phyloP scores from a whole-genome alignment of 2,113 vertebrate genomes.

The Eptatretus burgeri region DNA sequence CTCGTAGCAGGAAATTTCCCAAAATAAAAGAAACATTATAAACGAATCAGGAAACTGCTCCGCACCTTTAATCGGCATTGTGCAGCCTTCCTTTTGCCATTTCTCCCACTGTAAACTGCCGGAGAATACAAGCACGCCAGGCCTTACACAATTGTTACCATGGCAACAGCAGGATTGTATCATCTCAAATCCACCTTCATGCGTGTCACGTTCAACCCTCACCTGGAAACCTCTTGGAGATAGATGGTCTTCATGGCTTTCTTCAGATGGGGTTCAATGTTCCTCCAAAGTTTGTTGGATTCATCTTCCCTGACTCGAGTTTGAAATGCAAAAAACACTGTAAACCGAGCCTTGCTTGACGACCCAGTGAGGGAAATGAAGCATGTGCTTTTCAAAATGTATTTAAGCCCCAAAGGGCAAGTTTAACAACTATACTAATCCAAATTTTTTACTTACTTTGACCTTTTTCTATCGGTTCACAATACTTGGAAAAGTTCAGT shows the following conservation, averaged over 20 bases:
- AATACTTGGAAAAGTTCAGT: slow-evolving; percentile 76
- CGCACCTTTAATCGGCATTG: too few species aligned
- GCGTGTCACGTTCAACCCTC: slow-evolving; percentile 8
- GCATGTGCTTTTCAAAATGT: too few species aligned
- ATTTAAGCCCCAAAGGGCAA: too few species aligned
- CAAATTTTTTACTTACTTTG: slow-evolving; percentile 33
- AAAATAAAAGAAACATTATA: too few species aligned
- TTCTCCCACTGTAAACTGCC: slow-evolving; percentile 44
- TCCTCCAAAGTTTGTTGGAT: slow-evolving; percentile 53
- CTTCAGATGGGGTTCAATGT: slow-evolving; percentile 82
- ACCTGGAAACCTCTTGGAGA: slow-evolving; percentile 80
- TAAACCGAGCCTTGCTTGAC: too few species aligned
- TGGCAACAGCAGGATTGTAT: neutral
- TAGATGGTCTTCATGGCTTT: slow-evolving; percentile 93
- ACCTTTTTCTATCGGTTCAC: slow-evolving; percentile 52
- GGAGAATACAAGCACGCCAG: neutral
- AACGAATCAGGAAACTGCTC: too few species aligned
- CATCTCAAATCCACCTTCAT: neutral
- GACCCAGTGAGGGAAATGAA: too few species aligned
- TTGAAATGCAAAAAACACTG: too few species aligned
- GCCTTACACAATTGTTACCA: neutral
- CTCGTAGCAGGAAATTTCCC: too few species aligned
- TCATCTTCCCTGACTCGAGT: too few species aligned
- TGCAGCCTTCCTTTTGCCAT: slow-evolving; percentile 27
- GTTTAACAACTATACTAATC: too few species aligned